Conservation (phyloP, 1,140 invertebrate genomes). For the Vollenhovia emeryi region DNA sequence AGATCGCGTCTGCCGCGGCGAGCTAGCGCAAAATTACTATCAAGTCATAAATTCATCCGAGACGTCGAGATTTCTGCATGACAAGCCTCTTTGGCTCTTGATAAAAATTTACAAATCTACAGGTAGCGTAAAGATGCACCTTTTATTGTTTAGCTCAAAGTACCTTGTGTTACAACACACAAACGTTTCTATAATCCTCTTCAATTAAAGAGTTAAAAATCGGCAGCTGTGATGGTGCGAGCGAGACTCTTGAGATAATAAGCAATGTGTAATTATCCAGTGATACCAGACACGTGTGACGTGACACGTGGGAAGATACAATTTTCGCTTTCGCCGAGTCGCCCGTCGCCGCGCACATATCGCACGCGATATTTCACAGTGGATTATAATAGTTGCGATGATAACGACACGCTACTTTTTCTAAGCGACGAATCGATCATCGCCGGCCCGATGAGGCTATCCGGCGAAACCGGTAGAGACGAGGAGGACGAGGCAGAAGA, state of each 20-base stretch:
- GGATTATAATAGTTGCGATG: constrained; percentile 38
- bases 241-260: not conserved
- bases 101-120: not conserved
- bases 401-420: constrained; percentile 64
- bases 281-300: not conserved
- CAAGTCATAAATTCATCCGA: not conserved
- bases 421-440: constrained; percentile 65
- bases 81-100: not conserved
- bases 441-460: constrained; percentile 50
- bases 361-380: constrained; percentile 33
- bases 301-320: not conserved
- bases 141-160: not conserved
- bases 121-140: not conserved
- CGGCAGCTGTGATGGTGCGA: not conserved
- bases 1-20: constrained; percentile 35
- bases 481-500: constrained; percentile 8
- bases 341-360: not conserved
- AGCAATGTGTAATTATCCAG: not conserved
- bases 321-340: constrained; percentile 23
- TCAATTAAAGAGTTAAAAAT: not conserved
- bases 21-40: not conserved
- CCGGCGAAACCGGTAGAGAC: constrained; percentile 39
- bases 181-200: not conserved
- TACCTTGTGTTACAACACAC: not conserved
- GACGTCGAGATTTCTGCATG: not conserved